phyloP scores from a whole-genome alignment of 2,888 invertebrate species.

The Dryobota labecula region DNA sequence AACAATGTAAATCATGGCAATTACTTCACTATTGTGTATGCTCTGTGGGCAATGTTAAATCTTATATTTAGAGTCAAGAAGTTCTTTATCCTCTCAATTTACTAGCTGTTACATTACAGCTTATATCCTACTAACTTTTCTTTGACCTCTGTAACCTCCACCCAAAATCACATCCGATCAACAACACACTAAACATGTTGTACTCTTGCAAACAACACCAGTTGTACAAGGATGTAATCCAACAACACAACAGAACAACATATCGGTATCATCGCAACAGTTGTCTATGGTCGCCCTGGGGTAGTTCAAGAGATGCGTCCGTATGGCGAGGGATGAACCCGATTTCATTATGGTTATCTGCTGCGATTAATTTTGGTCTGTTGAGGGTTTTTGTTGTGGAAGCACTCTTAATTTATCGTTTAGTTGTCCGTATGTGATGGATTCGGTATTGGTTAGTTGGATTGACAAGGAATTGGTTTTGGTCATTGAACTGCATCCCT shows the following conservation, averaged over 20 bases:
- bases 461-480: neutral
- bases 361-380: constrained; percentile 69
- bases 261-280: constrained; percentile 82
- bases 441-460: neutral
- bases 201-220: constrained; percentile 65
- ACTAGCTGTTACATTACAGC: neutral
- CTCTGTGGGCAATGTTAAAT: neutral
- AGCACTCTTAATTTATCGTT: constrained; percentile 58
- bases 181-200: constrained; percentile 23
- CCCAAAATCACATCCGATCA: constrained; percentile 11
- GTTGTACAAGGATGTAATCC: constrained; percentile 69
- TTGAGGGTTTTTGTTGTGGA: constrained; percentile 50
- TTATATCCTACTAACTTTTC: no score
- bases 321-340: constrained; percentile 72
- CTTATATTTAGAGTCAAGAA: neutral
- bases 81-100: neutral
- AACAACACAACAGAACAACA: constrained; percentile 69
- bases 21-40: neutral
- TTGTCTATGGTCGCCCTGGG: constrained; percentile 70
- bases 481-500: neutral
- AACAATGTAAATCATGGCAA: no score
- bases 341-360: constrained; percentile 80
- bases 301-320: constrained; percentile 58
- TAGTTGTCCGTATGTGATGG: constrained; percentile 51
- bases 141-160: neutral